A percentile compares a stretch with the other conserved stretches of the same genome.
Evolutionary conservation across 2,113 vertebrate genomes (phyloP).

Genomic region (Heterochromis multidens): DNA sequence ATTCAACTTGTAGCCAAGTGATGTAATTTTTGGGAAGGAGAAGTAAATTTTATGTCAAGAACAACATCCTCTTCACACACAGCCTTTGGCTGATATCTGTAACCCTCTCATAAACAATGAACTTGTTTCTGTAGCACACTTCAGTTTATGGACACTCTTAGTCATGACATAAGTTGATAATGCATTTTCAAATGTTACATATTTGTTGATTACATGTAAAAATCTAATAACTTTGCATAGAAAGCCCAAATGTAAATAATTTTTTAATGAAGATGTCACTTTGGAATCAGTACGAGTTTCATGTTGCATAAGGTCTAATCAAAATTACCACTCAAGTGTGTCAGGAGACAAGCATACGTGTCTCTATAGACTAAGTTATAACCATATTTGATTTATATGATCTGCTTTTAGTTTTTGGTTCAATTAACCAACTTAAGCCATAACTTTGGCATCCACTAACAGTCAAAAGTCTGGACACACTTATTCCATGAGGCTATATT

Average conservation of each 20-base stretch:
- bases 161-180: not conserved
- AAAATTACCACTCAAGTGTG: too few relatives aligned
- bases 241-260: not conserved
- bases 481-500: not conserved
- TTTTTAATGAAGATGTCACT: not conserved
- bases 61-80: not conserved
- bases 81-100: not conserved
- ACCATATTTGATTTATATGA: too few relatives aligned
- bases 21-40: not conserved
- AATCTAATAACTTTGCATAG: not conserved
- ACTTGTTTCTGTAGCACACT: not conserved
- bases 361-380: too few relatives aligned
- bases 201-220: not conserved
- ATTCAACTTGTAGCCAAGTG: not conserved
- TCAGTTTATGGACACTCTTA: not conserved
- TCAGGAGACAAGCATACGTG: too few relatives aligned
- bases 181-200: not conserved
- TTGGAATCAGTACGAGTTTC: not conserved
- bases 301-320: not conserved
- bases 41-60: not conserved
- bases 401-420: too few relatives aligned
- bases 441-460: not conserved
- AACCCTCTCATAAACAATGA: not conserved
- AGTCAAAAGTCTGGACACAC: not conserved
- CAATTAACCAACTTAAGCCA: not conserved